Percentiles rank a stretch among this genome's conserved stretches.
These are phyloP conservation scores for Hypanus sabinus DNA, from an alignment of 2,113 vertebrate species.

Conservation along the genomic window DNA sequence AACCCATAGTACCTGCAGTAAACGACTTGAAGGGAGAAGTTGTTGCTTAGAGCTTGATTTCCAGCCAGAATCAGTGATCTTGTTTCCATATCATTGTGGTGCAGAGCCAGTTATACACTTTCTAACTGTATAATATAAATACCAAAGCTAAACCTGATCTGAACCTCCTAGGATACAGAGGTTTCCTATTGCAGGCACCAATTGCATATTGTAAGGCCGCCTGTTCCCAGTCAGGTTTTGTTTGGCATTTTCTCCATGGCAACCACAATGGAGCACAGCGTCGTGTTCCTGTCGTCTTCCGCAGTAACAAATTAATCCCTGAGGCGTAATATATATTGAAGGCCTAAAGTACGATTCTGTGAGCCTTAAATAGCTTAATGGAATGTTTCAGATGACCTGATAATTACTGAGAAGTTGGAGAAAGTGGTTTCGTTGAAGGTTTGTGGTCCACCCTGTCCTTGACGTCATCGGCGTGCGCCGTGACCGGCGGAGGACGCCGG, in stretches of 20 bases:
- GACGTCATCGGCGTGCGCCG: neutral
- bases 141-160: neutral
- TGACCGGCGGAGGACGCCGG: neutral
- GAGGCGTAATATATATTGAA: neutral
- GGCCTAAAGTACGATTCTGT: too few species aligned
- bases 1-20: neutral
- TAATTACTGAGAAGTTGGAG: neutral
- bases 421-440: neutral
- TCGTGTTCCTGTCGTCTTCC: neutral
- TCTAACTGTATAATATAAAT: neutral
- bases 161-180: neutral
- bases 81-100: neutral
- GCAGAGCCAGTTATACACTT: neutral
- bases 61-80: neutral
- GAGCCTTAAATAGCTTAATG: neutral
- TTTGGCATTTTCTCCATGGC: constrained; percentile 22
- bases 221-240: constrained; percentile 20
- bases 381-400: neutral
- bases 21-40: neutral
- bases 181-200: neutral
- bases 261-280: constrained; percentile 41
- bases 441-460: neutral
- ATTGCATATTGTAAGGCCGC: too few species aligned
- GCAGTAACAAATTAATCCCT: too few species aligned
- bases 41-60: neutral